Evolutionary conservation across 2,888 invertebrate genomes (phyloP).

Genomic region (Drosophila ustulata): DNA sequence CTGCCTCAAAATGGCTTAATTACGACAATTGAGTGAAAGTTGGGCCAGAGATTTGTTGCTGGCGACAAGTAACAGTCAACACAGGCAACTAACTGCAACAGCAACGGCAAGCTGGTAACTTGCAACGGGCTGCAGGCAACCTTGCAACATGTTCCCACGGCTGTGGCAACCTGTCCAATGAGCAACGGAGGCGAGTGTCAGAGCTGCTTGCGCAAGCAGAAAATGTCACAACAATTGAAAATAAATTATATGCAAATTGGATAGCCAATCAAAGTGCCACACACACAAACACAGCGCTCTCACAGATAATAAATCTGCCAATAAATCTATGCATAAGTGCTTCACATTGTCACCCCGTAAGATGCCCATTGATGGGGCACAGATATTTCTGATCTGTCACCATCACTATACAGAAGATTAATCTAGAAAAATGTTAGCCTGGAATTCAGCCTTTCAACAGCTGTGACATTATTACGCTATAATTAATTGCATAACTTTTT

Average conservation of each 20-base stretch:
- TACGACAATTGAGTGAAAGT: conserved; percentile 67
- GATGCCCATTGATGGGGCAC: conserved; percentile 45
- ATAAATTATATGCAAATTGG: conserved; percentile 79
- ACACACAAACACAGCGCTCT: conserved; percentile 9
- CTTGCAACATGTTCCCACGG: conserved; percentile 64
- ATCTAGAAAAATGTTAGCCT: neutral
- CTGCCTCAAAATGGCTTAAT: conserved; percentile 61
- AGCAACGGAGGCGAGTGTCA: conserved; percentile 29
- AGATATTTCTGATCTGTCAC: conserved; percentile 42
- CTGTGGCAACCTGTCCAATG: conserved; percentile 58
- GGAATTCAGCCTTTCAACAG: neutral
- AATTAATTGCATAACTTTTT: neutral
- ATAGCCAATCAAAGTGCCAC: conserved; percentile 58
- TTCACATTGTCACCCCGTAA: conserved; percentile 51
- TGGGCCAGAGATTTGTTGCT: conserved; percentile 31
- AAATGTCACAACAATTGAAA: conserved; percentile 79
- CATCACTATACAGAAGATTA: conserved; percentile 3
- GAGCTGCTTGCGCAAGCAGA: conserved; percentile 54
- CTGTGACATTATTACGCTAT: neutral
- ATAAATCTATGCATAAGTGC: conserved; percentile 44
- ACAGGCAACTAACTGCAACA: conserved; percentile 2
- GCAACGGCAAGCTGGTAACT: conserved; percentile 34
- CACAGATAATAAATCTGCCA: conserved; percentile 44
- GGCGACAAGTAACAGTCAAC: conserved; percentile 21
- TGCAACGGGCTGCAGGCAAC: conserved; percentile 30